Conservation (phyloP, 2,888 invertebrate genomes). For the Drosophila buzzatii region DNA sequence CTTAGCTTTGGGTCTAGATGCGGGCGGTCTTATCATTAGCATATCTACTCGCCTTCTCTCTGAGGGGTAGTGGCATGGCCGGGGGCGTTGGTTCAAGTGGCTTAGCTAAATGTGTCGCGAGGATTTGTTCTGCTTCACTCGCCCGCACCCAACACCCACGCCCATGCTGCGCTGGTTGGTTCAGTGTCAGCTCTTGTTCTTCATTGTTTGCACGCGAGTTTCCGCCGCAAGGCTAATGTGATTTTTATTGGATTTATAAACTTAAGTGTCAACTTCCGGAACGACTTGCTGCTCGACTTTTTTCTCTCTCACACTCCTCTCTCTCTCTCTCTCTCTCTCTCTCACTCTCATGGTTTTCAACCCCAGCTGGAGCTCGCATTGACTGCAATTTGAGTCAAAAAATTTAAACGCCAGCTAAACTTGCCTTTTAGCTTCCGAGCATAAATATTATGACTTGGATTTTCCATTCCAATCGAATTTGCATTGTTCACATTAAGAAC, state of each 20-base stretch:
- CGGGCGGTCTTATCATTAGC: constrained; percentile 60
- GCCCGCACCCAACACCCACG: not conserved
- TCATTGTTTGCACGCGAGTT: constrained; percentile 63
- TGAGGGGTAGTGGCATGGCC: constrained; percentile 2
- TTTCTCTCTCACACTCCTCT: not conserved
- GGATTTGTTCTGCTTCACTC: constrained; percentile 32
- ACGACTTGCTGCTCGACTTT: constrained; percentile 35
- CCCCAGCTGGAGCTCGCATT: constrained; percentile 21
- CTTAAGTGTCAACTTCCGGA: constrained; percentile 74
- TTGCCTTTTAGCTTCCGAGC: constrained; percentile 41
- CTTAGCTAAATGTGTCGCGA: constrained; percentile 66
- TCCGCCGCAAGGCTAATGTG: constrained; percentile 75
- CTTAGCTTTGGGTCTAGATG: constrained; percentile 15
- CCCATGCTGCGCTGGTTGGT: constrained; percentile 2
- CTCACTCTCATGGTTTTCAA: constrained; percentile 2
- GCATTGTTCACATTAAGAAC: constrained; percentile 54
- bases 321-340: not conserved
- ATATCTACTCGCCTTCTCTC: constrained; percentile 41
- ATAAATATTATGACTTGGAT: constrained; percentile 57
- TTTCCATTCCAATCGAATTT: constrained; percentile 59
- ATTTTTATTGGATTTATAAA: constrained; percentile 81
- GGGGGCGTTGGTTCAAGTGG: constrained; percentile 42
- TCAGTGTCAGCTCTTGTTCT: constrained; percentile 60
- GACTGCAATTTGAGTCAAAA: constrained; percentile 41
- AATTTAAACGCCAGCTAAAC: constrained; percentile 50